phyloP scores from a whole-genome alignment of 2,888 invertebrate genomes.

The Dicyrtomina minuta region DNA sequence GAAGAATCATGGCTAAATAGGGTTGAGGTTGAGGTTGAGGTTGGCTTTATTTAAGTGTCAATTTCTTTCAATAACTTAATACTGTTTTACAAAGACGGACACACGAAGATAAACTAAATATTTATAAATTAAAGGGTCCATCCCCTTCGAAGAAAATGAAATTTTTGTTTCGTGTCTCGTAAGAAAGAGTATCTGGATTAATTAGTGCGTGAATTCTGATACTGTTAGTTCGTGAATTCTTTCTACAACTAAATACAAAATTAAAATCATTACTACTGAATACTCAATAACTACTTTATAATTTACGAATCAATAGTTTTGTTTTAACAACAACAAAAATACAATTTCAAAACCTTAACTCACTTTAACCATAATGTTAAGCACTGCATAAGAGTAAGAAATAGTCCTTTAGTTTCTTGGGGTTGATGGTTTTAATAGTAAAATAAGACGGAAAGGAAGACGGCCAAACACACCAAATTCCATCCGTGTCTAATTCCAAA shows the following conservation, averaged over 20 bases:
- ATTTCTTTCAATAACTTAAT: no score
- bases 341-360: no score
- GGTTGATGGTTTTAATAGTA: conserved; percentile 72
- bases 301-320: not conserved
- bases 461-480: conserved; percentile 98
- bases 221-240: conserved; percentile 93
- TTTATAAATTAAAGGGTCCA: no score
- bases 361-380: conserved; percentile 95
- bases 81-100: no score
- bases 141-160: conserved; percentile 99
- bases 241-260: conserved; percentile 62
- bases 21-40: no score
- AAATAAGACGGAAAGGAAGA: conserved; percentile 96
- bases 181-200: conserved; percentile 65
- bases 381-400: conserved; percentile 94
- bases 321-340: no score
- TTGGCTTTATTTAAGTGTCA: no score
- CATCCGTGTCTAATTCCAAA: conserved; percentile 95
- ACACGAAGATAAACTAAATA: no score
- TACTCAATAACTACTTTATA: no score
- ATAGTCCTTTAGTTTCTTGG: conserved; percentile 85
- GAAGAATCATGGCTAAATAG: conserved; percentile 95
- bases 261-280: not conserved
- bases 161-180: conserved; percentile 82
- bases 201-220: conserved; percentile 87